These are phyloP conservation scores for Pseudanteris insignis DNA, from an alignment of 2,888 invertebrate genomes.

Conservation along the genomic window DNA sequence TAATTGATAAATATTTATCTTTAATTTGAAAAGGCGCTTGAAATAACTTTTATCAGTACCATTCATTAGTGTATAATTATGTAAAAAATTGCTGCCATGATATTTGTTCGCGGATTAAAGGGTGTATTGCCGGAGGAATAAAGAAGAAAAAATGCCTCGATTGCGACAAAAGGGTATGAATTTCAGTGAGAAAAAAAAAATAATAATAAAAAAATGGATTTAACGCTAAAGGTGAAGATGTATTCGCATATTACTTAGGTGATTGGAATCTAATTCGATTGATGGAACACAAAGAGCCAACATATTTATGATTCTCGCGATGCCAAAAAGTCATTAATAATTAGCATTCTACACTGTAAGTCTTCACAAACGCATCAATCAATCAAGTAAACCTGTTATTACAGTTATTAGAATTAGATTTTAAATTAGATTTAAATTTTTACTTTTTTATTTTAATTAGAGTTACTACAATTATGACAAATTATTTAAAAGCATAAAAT, in stretches of 20 bases:
- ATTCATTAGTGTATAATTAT: slow-evolving; percentile 1
- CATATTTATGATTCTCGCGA: slow-evolving; percentile 5
- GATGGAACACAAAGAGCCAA: slow-evolving; percentile 10
- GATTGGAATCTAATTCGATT: slow-evolving; percentile 7
- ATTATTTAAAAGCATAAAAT: no score
- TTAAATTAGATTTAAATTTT: no score
- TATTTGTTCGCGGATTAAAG: slow-evolving; percentile 9
- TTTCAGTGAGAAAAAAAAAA: slow-evolving; percentile 10
- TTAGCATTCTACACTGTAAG: no score
- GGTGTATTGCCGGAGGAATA: not conserved
- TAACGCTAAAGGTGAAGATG: slow-evolving; percentile 10
- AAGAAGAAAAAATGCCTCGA: slow-evolving; percentile 3
- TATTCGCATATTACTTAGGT: slow-evolving; percentile 3
- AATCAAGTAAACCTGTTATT: no score
- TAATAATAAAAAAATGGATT: no score
- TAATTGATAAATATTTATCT: no score
- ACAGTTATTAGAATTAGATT: no score
- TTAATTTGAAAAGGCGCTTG: no score
- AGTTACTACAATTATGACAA: no score
- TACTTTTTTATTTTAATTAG: no score
- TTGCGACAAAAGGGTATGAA: slow-evolving; percentile 14
- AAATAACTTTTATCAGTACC: no score
- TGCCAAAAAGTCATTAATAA: slow-evolving; percentile 21
- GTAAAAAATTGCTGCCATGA: slow-evolving; percentile 5
- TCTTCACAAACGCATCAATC: no score